Base-by-base conservation (phyloP, 2,113 vertebrate species). In the Ptyas mucosa region DNA sequence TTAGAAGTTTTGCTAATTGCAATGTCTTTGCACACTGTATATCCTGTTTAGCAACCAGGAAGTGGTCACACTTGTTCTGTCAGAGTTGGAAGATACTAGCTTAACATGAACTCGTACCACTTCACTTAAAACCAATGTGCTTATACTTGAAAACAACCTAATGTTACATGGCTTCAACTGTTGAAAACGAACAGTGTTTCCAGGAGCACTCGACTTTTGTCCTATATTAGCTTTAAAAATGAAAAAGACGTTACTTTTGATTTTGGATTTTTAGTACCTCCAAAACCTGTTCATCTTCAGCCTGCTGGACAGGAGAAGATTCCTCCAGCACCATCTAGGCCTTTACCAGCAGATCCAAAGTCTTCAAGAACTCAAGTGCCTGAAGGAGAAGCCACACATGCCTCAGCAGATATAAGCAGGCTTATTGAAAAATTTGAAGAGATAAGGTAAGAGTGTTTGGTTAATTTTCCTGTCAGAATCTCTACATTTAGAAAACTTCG, bases 21-120 rank as follows among this genome's bases (percentile, higher is more conserved):
- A 89, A 58, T 55, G 75, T 90, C 54, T 57, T 8, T 87, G 90
- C 5, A 23, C 94, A 93, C 93, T 94, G 94, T 94, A 96, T 98
- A 98, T 99, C 98, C 98, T 98, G 98, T 98, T 98, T 98, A 95
- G 97, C 96, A 98, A 98, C 90, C 43, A 98, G 98, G 98, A 99
- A 98, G 98, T 96, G 88, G 95, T 92, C 4, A 93, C 88, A 91
- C 75, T 81, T 39, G 75, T 91, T 92, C 93, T 85, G 92, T 1
- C 5, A 91, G 92, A 92, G 8, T 57, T 91, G 86, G 55, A 54
- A 26, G 20, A 29, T 0, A 69, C 89, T 91, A 58, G 10, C 58
- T 34, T 69, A 91, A 24, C 93, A 91, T 53, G 75, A 39, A n/a
- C 58, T 43, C 0, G 0, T 8, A 0, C 0, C 1, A 58, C 39